A percentile compares a stretch with the other conserved stretches of the same genome.
phyloP scores from a whole-genome alignment of 2,888 invertebrate species.

The Vanessa cardui region DNA sequence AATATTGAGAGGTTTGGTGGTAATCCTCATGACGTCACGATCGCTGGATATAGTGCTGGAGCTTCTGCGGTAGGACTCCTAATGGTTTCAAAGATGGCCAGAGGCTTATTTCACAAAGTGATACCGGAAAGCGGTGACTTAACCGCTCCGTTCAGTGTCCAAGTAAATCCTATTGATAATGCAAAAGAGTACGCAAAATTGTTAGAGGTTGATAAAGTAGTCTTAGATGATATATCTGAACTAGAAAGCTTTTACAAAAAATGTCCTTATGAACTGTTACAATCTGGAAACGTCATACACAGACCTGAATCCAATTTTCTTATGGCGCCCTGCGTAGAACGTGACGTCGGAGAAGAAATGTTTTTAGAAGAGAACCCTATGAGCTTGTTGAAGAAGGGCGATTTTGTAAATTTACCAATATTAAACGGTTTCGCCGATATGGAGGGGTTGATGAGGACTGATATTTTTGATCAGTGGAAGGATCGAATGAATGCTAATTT shows the following conservation, averaged over 20 bases:
- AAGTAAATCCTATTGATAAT: constrained; percentile 54
- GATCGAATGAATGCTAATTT: constrained; percentile 57
- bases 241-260: constrained; percentile 60
- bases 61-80: too few relatives aligned
- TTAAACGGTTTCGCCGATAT: constrained; percentile 55
- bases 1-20: too few relatives aligned
- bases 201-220: constrained; percentile 48
- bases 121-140: constrained; percentile 58
- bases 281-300: constrained; percentile 36
- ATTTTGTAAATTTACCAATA: constrained; percentile 53
- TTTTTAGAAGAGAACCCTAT: constrained; percentile 54
- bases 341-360: constrained; percentile 46
- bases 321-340: constrained; percentile 53
- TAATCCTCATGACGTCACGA: too few relatives aligned
- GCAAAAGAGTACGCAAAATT: constrained; percentile 55
- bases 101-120: constrained; percentile 56
- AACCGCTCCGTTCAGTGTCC: constrained; percentile 49
- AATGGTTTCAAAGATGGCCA: too few relatives aligned
- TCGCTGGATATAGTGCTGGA: too few relatives aligned
- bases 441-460: constrained; percentile 49
- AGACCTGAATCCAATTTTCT: constrained; percentile 41
- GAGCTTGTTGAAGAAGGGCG: constrained; percentile 50
- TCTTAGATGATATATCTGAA: constrained; percentile 47
- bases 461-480: constrained; percentile 49
- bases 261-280: constrained; percentile 47